Percentiles rank a stretch among this genome's conserved stretches.
phyloP scores from a whole-genome alignment of 2,113 vertebrate genomes.

The Trogon melanurus region DNA sequence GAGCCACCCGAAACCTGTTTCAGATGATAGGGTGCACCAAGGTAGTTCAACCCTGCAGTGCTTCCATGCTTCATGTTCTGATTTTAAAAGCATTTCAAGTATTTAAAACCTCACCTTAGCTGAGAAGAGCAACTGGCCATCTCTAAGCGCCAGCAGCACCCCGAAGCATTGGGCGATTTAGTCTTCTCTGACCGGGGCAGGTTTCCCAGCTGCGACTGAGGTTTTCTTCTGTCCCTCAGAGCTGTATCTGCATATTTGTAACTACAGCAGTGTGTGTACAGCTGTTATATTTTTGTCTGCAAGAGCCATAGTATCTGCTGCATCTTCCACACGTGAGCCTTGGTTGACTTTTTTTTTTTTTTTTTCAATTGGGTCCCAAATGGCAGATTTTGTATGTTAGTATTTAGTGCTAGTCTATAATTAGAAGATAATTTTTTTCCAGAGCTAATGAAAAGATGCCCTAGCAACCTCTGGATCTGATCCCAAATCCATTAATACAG shows the following conservation, averaged over 20 bases:
- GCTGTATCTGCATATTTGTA: not conserved
- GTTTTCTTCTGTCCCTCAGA: not conserved
- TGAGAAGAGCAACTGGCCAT: not conserved
- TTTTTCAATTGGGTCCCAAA: not conserved
- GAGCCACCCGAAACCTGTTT: not conserved
- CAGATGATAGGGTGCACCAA: not conserved
- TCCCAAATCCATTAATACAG: slow-evolving; percentile 36
- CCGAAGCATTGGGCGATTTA: accelerated
- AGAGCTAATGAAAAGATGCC: slow-evolving; percentile 65
- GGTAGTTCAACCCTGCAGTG: not conserved
- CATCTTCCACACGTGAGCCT: not conserved
- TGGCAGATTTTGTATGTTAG: slow-evolving; percentile 13
- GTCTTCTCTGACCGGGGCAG: not conserved
- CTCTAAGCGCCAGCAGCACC: not conserved
- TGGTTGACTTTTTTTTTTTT: not conserved
- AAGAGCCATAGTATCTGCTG: not conserved
- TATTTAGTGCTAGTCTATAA: slow-evolving; percentile 49
- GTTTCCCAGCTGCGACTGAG: not conserved
- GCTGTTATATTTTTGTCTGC: not conserved
- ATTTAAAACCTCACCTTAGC: not conserved
- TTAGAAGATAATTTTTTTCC: slow-evolving; percentile 57
- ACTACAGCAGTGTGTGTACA: not conserved
- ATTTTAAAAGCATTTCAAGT: not conserved
- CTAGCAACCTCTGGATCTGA: slow-evolving; percentile 49
- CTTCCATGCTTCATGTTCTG: not conserved